phyloP scores from a whole-genome alignment of 2,888 invertebrate genomes.

The Chouioia cunea region DNA sequence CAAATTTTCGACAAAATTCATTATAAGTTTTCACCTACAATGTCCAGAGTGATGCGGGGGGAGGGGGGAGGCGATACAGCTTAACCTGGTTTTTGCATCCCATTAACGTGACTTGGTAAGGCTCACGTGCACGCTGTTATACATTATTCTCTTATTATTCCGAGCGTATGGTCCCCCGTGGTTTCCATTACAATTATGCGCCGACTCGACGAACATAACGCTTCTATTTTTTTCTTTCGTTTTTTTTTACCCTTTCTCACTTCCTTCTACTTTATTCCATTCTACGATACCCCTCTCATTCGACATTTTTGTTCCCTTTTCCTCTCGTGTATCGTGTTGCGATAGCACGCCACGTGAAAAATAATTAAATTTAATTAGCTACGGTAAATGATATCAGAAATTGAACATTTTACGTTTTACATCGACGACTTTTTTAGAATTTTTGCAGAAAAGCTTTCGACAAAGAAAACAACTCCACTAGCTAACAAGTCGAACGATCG shows the following conservation, averaged over 20 bases:
- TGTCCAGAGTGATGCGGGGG: neutral
- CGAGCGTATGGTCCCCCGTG: conserved; percentile 36
- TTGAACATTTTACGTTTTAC: too few relatives aligned
- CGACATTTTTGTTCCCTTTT: neutral
- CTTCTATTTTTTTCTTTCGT: conserved; percentile 25
- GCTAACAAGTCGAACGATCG: neutral
- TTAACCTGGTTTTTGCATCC: conserved; percentile 33
- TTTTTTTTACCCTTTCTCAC: conserved; percentile 11
- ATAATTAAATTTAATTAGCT: conserved; percentile 2
- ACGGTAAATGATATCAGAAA: neutral
- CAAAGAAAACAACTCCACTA: neutral
- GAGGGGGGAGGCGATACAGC: neutral
- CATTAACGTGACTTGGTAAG: conserved; percentile 29
- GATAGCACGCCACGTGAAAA: conserved; percentile 4
- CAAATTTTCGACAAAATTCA: too few relatives aligned
- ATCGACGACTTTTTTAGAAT: too few relatives aligned
- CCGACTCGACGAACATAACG: conserved; percentile 25
- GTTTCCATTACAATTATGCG: conserved; percentile 44
- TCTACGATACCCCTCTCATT: neutral
- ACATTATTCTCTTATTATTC: conserved; percentile 43
- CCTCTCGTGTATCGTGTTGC: neutral
- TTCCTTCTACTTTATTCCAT: neutral
- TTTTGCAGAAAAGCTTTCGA: neutral
- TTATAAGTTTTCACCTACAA: too few relatives aligned
- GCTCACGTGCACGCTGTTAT: neutral